Evolutionary conservation across 2,888 invertebrate species (phyloP).

Genomic region (Torymus aiolomorphi): DNA sequence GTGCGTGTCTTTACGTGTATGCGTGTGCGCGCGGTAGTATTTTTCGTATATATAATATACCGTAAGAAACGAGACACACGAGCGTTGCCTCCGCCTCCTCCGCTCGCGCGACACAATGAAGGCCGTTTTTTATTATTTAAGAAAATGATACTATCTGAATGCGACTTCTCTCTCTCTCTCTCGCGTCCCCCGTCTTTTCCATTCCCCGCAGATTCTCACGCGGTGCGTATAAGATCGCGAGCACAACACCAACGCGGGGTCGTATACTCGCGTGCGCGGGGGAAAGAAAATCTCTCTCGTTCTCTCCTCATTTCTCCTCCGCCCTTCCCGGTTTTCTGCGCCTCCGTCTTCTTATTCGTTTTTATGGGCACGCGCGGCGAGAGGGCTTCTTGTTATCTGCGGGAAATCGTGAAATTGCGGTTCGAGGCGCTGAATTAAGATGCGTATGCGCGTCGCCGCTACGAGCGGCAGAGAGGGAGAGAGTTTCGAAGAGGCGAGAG

Average conservation of each 20-base stretch:
- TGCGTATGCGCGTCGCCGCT: neutral
- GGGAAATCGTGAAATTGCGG: neutral
- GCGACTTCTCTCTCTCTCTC: neutral
- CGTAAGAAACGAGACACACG: no score
- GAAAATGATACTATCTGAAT: conserved; percentile 22
- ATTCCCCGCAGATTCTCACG: no score
- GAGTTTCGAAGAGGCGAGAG: neutral
- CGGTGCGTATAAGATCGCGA: no score
- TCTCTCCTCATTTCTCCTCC: neutral
- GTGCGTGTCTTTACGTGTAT: no score
- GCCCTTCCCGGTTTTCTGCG: neutral
- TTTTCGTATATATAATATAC: no score
- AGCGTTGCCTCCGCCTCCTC: no score
- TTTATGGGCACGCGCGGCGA: neutral
- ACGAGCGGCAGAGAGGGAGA: neutral
- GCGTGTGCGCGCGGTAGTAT: no score
- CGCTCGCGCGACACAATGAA: neutral
- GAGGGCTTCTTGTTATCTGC: neutral
- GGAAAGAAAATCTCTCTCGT: neutral
- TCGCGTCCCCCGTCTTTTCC: no score
- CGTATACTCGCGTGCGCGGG: no score
- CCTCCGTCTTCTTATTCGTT: neutral
- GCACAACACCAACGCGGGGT: no score
- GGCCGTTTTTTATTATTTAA: conserved; percentile 15
- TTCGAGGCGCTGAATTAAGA: neutral